Percentiles rank a stretch among this genome's conserved stretches.
Evolutionary conservation across 2,888 invertebrate species (phyloP).

Genomic region (Drosophila niveifrons): DNA sequence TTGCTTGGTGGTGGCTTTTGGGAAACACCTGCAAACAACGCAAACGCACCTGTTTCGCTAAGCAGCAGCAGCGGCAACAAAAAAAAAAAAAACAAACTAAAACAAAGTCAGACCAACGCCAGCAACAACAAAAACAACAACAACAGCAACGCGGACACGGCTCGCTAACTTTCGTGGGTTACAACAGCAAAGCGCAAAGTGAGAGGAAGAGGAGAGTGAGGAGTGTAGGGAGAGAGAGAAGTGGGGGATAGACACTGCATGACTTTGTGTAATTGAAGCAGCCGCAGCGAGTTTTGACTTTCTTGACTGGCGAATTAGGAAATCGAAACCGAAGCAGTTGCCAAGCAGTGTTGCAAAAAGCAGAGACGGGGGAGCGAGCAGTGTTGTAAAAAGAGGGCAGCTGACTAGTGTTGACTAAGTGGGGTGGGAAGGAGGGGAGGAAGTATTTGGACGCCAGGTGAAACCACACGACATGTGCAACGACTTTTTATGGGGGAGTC

Average conservation of each 20-base stretch:
- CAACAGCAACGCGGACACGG: slow-evolving; percentile 70
- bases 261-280: slow-evolving; percentile 80
- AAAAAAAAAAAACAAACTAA: slow-evolving; percentile 67
- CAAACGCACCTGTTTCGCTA: slow-evolving; percentile 83
- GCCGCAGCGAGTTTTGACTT: slow-evolving; percentile 64
- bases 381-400: not conserved
- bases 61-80: slow-evolving; percentile 61
- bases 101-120: slow-evolving; percentile 75
- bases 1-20: slow-evolving; percentile 72
- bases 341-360: not conserved
- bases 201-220: not conserved
- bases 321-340: slow-evolving; percentile 71
- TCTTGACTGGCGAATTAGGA: slow-evolving; percentile 77
- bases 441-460: slow-evolving; percentile 12
- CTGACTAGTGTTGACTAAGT: too few species aligned
- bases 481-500: slow-evolving; percentile 18
- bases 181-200: not conserved
- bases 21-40: slow-evolving; percentile 83
- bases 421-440: not conserved
- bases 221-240: not conserved
- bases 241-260: slow-evolving; percentile 48
- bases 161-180: slow-evolving; percentile 71
- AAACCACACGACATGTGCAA: slow-evolving; percentile 37
- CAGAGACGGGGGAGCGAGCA: not conserved
- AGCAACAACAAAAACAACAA: slow-evolving; percentile 48